Evolutionary conservation across 1,140 invertebrate species (phyloP).

Genomic region (Neelides sp.): DNA sequence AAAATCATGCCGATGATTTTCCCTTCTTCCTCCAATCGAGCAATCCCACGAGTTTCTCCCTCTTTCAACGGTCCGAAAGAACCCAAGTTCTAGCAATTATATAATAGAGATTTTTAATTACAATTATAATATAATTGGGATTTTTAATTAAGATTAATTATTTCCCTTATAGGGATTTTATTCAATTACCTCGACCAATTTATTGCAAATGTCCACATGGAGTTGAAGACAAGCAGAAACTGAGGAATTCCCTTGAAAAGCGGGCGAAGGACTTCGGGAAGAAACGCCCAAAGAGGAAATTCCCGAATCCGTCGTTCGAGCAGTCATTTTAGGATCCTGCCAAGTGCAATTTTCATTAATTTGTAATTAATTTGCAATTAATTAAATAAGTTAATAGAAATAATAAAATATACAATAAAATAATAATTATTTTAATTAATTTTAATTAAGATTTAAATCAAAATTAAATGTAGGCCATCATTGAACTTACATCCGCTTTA

Average conservation of each 20-base stretch:
- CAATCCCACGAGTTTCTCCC: constrained; percentile 38
- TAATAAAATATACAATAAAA: too few species aligned
- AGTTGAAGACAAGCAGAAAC: constrained; percentile 38
- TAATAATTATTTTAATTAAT: too few species aligned
- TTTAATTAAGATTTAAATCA: too few species aligned
- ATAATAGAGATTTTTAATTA: too few species aligned
- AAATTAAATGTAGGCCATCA: too few species aligned
- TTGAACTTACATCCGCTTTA: too few species aligned
- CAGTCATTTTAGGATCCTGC: constrained; percentile 11
- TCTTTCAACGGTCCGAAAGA: constrained; percentile 42
- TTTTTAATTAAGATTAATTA: neutral
- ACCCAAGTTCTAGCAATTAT: too few species aligned
- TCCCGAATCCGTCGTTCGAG: constrained; percentile 37
- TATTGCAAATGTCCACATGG: constrained; percentile 39
- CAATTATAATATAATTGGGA: neutral
- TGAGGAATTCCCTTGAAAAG: constrained; percentile 38
- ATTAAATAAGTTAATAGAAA: too few species aligned
- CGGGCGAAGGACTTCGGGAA: constrained; percentile 32
- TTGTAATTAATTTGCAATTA: too few species aligned
- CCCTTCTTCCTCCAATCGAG: constrained; percentile 38
- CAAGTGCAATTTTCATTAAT: too few species aligned
- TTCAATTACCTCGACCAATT: constrained; percentile 39
- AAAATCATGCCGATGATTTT: constrained; percentile 37
- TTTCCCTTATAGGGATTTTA: neutral
- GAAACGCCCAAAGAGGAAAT: constrained; percentile 35